Conservation (phyloP, 30 jellyfish, hydroid and myxozoan species). For the Aurelia sp. region DNA sequence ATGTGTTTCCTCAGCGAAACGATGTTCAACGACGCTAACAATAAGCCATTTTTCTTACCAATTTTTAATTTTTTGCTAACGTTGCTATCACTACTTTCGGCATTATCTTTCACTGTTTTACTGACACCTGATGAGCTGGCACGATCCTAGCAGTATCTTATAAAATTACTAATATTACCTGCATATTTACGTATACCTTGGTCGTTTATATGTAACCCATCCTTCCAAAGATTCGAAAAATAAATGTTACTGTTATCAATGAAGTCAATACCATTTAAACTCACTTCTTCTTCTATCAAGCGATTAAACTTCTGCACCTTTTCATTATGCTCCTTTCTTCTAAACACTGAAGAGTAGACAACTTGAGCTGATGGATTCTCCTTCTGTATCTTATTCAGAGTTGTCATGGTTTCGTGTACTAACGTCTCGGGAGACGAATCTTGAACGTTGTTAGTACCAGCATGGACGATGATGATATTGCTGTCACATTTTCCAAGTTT, state of each 20-base stretch:
- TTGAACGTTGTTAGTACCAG: conserved; percentile 9
- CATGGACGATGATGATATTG: not conserved
- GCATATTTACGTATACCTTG: too few species aligned
- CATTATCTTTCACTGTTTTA: too few species aligned
- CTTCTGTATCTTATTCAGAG: not conserved
- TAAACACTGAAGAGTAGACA: not conserved
- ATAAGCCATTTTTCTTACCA: not conserved
- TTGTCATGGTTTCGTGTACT: conserved; percentile 7
- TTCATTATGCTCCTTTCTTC: conserved; percentile 15
- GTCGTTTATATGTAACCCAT: conserved; percentile 4
- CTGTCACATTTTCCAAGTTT: not conserved
- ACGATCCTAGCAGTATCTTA: conserved; percentile 9
- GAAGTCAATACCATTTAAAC: not conserved
- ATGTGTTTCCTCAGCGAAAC: not conserved
- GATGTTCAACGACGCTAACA: conserved; percentile 2
- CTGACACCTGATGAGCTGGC: conserved; percentile 20
- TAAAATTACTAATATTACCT: conserved; percentile 1
- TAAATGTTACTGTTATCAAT: not conserved
- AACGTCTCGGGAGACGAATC: not conserved
- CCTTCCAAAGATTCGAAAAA: conserved; percentile 11
- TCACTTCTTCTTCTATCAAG: not conserved
- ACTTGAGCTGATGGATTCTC: conserved; percentile 1
- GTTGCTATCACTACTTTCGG: not conserved
- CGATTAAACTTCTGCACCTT: conserved; percentile 8
- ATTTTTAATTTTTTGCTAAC: not conserved